Evolutionary conservation across 2,888 invertebrate species (phyloP).

Genomic region (Megaustenia siamemsis): DNA sequence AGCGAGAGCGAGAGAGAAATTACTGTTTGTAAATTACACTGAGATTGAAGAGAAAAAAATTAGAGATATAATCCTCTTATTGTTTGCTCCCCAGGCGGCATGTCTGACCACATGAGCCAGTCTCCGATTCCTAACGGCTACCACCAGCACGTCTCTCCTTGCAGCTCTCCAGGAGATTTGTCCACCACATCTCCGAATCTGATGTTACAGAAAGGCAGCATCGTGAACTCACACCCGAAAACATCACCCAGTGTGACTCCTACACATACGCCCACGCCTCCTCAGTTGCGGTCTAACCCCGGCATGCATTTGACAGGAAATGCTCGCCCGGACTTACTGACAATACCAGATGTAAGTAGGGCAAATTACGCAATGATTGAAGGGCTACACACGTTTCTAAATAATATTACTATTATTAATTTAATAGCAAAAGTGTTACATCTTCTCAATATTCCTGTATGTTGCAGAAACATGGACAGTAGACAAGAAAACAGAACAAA

Average conservation of each 20-base stretch:
- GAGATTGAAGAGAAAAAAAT: too few species aligned
- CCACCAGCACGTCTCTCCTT: conserved; percentile 74
- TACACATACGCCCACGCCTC: conserved; percentile 42
- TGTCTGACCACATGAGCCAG: conserved; percentile 73
- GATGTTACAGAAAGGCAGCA: conserved; percentile 55
- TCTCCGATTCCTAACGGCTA: conserved; percentile 75
- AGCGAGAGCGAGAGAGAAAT: too few species aligned
- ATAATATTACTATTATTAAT: too few species aligned
- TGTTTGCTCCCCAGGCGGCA: conserved; percentile 66
- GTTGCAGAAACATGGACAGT: too few species aligned
- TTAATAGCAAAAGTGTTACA: too few species aligned
- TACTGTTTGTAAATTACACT: too few species aligned
- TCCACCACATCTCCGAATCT: conserved; percentile 53
- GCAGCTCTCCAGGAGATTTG: conserved; percentile 73
- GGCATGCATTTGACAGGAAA: conserved; percentile 33
- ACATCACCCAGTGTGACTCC: conserved; percentile 42
- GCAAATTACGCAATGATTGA: too few species aligned
- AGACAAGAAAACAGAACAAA: too few species aligned
- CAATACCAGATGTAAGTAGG: conserved; percentile 35
- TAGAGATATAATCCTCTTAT: background rate
- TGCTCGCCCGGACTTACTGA: conserved; percentile 37
- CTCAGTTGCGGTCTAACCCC: conserved; percentile 27
- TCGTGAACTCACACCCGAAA: conserved; percentile 44
- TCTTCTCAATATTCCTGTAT: too few species aligned
- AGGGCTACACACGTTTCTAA: too few species aligned